Conservation (phyloP, 2,797 vertebrate species). For the Euphonia xanthogaster region DNA sequence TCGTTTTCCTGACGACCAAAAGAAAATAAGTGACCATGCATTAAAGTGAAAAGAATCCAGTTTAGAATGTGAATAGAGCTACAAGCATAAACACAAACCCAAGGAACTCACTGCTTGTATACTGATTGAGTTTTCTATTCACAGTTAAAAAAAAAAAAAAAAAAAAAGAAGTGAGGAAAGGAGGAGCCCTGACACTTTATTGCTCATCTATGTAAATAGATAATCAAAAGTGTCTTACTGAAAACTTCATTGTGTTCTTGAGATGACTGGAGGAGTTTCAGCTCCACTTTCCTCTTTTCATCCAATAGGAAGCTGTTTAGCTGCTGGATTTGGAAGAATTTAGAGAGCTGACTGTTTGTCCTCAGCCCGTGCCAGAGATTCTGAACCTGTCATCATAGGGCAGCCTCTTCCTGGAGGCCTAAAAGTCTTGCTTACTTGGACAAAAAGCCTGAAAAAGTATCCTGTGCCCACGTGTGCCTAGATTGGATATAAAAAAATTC, state of each 20-base stretch:
- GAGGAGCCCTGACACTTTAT: not conserved
- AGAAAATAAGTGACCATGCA: constrained; percentile 67
- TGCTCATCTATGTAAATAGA: not conserved
- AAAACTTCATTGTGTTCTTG: not conserved
- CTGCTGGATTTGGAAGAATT: not conserved
- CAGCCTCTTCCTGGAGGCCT: not conserved
- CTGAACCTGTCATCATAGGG: not conserved
- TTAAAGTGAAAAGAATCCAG: constrained; percentile 71
- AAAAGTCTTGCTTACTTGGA: not conserved
- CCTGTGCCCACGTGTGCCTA: not conserved
- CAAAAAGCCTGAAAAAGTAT: not conserved
- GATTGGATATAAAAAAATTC: not conserved
- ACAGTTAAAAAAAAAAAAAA: not conserved
- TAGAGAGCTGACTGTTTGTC: not conserved
- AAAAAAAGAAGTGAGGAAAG: not conserved
- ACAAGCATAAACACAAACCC: constrained; percentile 84
- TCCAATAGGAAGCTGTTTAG: not conserved
- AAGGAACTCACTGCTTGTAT: constrained; percentile 67
- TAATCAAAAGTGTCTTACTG: not conserved
- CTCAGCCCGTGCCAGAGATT: not conserved
- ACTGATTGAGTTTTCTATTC: not conserved
- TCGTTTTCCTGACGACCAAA: constrained; percentile 80
- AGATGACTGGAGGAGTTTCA: not conserved
- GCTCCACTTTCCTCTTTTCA: not conserved
- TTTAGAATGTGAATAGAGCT: constrained; percentile 78